Base-by-base conservation (phyloP, 2,888 invertebrate genomes). In the Halictus quadricinctus region DNA sequence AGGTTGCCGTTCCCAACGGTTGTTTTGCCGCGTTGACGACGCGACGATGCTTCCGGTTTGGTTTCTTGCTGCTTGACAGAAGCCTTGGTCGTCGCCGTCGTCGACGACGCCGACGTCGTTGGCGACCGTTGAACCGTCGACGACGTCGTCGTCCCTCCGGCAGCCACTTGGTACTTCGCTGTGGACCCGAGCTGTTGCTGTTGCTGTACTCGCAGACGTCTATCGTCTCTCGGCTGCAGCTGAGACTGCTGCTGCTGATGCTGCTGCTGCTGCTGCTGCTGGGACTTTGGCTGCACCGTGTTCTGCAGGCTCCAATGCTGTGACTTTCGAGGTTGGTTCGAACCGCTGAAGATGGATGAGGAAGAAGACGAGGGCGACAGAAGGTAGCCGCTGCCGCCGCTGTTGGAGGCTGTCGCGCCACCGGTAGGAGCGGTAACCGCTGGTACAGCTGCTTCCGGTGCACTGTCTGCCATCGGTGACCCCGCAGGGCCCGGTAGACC, bases 381-480 rank as follows among this genome's bases (percentile, higher is more conserved):
- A 74, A 86, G 43, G 79, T 86, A 72, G 76, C 58, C n/a, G 10
- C 54, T 21, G 50, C 54, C 54, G n/a, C 58, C 58, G 58, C 80
- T 76, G 84, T 80, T 83, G 75, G 80, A 81, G 88, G 76, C 60
- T 84, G 73, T 78, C 75, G 91, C 66, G 78, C 72, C 79, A 83
- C 36, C 77, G 75, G 60, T 25, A 80, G 76, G 50, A 76, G 80
- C 78, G 76, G 83, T 88, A 91, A 91, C 91, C 93, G 94, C 87
- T 93, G 94, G 86, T 94, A 94, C 69, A 93, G 93, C 87, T 94
- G 93, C 88, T 94, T 94, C 89, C 94, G 91, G 90, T 93, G 93
- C 69, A 93, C 88, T 85, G 90, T 91, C 81, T 89, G 81, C 87
- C 91, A 92, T 69, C 92, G 91, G 43, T 92, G 88, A 72, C 90